Evolutionary conservation across 2,113 vertebrate genomes (phyloP).

Genomic region (Tiliqua scincoides): DNA sequence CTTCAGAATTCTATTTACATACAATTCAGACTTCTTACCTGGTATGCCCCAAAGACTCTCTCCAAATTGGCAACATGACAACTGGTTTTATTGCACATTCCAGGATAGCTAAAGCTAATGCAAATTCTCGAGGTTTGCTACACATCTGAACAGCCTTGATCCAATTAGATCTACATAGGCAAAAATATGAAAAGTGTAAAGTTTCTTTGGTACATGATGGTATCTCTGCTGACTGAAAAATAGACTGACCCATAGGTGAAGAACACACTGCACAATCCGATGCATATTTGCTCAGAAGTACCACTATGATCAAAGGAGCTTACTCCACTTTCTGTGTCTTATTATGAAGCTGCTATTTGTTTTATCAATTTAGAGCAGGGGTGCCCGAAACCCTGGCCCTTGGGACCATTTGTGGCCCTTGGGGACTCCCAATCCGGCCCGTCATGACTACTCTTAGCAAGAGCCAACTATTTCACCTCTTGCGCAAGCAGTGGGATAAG

Average conservation of each 20-base stretch:
- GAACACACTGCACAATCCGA: not conserved
- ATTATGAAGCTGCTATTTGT: too few relatives aligned
- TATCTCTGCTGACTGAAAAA: not conserved
- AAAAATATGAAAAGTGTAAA: conserved; percentile 18
- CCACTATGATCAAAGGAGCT: too few relatives aligned
- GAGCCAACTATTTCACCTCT: too few relatives aligned
- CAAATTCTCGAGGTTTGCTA: conserved; percentile 97
- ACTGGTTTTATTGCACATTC: conserved; percentile 99
- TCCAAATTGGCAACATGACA: conserved; percentile 95
- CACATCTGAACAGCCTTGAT: conserved; percentile 99
- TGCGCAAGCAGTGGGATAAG: too few relatives aligned
- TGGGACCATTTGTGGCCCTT: too few relatives aligned
- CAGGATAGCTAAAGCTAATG: conserved; percentile 94
- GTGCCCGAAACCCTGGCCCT: too few relatives aligned
- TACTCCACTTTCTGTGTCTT: too few relatives aligned
- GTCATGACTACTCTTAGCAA: too few relatives aligned
- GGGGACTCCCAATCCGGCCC: too few relatives aligned
- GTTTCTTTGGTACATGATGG: not conserved
- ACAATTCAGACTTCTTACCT: conserved; percentile 78
- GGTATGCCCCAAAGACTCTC: conserved; percentile 95
- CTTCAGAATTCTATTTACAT: not conserved
- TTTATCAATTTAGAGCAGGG: too few relatives aligned
- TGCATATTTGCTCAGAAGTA: too few relatives aligned
- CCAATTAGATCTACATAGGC: conserved; percentile 90
- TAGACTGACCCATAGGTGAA: not conserved